Conservation (phyloP, 1,140 invertebrate species). For the Pogonognathellus flavescens region DNA sequence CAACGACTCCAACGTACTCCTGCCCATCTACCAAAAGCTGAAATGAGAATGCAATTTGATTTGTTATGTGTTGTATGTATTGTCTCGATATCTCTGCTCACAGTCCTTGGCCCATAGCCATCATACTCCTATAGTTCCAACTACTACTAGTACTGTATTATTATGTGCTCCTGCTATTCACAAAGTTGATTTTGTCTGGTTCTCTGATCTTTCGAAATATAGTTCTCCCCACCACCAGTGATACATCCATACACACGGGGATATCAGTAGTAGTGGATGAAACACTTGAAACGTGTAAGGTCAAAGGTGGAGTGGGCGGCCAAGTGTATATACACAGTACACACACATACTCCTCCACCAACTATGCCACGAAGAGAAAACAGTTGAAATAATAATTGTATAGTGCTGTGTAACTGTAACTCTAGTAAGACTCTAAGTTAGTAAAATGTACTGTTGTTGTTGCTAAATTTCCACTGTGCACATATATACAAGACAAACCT, state of each 20-base stretch:
- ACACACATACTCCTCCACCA: too few species aligned
- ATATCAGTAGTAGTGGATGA: background rate
- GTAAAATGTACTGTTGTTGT: too few species aligned
- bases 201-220: background rate
- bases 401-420: too few species aligned
- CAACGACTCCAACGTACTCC: too few species aligned
- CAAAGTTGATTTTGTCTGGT: slow-evolving; percentile 6
- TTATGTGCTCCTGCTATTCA: background rate
- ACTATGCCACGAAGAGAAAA: too few species aligned
- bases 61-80: slow-evolving; percentile 13
- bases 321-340: background rate
- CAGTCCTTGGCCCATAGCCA: slow-evolving; percentile 1
- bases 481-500: too few species aligned
- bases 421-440: too few species aligned
- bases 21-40: background rate
- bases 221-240: background rate
- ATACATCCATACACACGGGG: background rate
- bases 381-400: too few species aligned
- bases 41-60: slow-evolving; percentile 27
- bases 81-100: background rate
- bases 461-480: too few species aligned
- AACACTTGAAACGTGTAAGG: background rate
- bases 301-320: background rate
- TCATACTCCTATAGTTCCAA: background rate
- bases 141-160: too few species aligned